These are phyloP conservation scores for Seladonia tumulorum DNA, from an alignment of 2,888 invertebrate species.

Conservation along the genomic window DNA sequence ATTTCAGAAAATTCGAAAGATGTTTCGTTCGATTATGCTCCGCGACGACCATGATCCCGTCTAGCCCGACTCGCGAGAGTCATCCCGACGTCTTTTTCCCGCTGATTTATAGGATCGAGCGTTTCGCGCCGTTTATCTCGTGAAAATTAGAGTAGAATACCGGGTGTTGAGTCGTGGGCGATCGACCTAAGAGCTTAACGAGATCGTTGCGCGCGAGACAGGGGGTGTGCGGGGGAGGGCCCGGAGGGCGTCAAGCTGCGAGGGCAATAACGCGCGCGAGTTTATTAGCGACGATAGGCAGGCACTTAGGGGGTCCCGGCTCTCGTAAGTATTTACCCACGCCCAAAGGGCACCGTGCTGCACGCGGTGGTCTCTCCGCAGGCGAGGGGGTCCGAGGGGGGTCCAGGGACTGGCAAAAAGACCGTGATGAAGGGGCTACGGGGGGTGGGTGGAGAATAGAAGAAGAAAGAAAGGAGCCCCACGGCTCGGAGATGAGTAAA, in stretches of 20 bases:
- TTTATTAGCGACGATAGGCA: constrained; percentile 63
- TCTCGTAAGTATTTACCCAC: constrained; percentile 54
- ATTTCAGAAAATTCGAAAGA: too few species aligned
- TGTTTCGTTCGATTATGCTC: not conserved
- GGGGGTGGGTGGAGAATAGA: constrained; percentile 4
- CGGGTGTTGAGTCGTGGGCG: not conserved
- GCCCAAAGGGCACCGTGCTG: constrained; percentile 38
- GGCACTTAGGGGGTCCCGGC: constrained; percentile 36
- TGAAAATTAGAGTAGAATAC: not conserved
- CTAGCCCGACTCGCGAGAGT: not conserved
- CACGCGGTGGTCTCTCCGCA: constrained; percentile 29
- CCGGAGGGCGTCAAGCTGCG: constrained; percentile 15
- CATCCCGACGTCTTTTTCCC: not conserved
- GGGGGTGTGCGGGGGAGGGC: not conserved
- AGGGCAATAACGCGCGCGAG: constrained; percentile 56
- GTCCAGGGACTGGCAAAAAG: constrained; percentile 2
- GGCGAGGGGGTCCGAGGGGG: not conserved
- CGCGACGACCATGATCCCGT: not conserved
- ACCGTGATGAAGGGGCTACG: constrained; percentile 1
- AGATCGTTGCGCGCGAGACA: not conserved
- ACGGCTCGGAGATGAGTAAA: constrained; percentile 30
- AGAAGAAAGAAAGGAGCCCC: constrained; percentile 7
- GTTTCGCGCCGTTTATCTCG: constrained; percentile 18
- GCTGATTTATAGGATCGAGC: constrained; percentile 30
- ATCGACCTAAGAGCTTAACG: not conserved